A percentile compares a stretch with the other conserved stretches of the same genome.
Conservation (phyloP, 1,140 invertebrate genomes). For the Ptiloglossa arizonensis region DNA sequence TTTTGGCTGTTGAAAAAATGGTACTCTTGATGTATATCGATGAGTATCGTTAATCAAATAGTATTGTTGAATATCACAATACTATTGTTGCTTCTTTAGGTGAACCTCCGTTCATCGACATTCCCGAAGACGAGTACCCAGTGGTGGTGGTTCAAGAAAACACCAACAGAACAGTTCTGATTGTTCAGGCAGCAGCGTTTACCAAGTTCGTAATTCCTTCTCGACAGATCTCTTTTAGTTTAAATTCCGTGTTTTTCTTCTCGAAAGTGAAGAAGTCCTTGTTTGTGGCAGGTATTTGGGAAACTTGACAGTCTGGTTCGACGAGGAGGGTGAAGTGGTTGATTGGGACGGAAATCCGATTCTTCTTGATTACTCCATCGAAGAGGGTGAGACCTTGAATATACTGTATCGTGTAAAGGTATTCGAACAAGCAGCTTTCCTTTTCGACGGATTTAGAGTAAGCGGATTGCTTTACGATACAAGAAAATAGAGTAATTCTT, state of each 20-base stretch:
- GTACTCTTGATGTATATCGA: too few species aligned
- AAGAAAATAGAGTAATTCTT: background rate
- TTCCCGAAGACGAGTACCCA: slow-evolving; percentile 85
- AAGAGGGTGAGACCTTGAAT: slow-evolving; percentile 82
- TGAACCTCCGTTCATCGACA: slow-evolving; percentile 83
- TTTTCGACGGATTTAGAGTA: too few species aligned
- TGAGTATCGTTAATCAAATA: too few species aligned
- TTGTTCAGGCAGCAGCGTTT: slow-evolving; percentile 87
- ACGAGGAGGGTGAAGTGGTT: slow-evolving; percentile 86
- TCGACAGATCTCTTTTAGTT: background rate
- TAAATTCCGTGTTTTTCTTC: background rate
- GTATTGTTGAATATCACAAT: too few species aligned
- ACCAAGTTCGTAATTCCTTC: slow-evolving; percentile 80
- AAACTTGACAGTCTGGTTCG: slow-evolving; percentile 85
- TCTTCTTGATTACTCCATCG: slow-evolving; percentile 85
- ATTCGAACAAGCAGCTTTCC: background rate
- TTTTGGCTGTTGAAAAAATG: too few species aligned
- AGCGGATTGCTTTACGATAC: too few species aligned
- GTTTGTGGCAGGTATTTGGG: slow-evolving; percentile 67
- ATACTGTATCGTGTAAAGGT: background rate
- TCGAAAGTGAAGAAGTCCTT: background rate
- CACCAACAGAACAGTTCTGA: slow-evolving; percentile 84
- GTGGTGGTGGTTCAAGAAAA: slow-evolving; percentile 83
- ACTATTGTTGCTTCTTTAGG: slow-evolving; percentile 51
- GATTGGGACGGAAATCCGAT: slow-evolving; percentile 89